Percentiles rank a stretch among this genome's conserved stretches.
Evolutionary conservation across 2,113 vertebrate genomes (phyloP).

Genomic region (Rallus limicola): DNA sequence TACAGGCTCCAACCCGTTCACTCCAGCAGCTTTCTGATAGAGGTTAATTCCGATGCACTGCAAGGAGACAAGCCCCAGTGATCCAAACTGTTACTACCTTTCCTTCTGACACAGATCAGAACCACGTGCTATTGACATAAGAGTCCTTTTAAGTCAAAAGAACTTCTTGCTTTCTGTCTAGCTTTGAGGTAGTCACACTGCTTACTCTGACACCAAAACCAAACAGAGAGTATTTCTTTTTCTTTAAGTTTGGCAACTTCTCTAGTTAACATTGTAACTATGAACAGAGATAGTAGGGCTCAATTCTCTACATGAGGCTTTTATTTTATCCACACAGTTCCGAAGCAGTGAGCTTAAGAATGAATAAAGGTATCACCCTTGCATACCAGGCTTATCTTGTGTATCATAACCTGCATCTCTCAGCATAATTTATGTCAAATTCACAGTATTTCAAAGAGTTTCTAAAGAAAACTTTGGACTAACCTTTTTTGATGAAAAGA

Average conservation of each 20-base stretch:
- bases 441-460: background rate
- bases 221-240: background rate
- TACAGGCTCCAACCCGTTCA: background rate
- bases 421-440: background rate
- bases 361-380: background rate
- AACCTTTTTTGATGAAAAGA: constrained; percentile 90
- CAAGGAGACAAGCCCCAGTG: background rate
- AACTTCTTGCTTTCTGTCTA: background rate
- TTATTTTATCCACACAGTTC: background rate
- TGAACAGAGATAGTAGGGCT: background rate
- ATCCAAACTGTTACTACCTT: background rate
- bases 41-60: background rate
- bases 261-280: background rate
- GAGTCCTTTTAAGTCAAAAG: background rate
- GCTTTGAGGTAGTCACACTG: background rate
- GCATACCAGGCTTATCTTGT: background rate
- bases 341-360: background rate
- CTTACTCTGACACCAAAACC: background rate
- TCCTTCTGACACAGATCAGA: background rate
- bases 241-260: background rate
- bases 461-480: background rate
- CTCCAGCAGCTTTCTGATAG: background rate
- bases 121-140: background rate
- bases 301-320: background rate
- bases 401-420: background rate